Percentiles rank a stretch among this genome's conserved stretches.
phyloP scores from a whole-genome alignment of 1,140 invertebrate genomes.

The Diorhabda sublineata region DNA sequence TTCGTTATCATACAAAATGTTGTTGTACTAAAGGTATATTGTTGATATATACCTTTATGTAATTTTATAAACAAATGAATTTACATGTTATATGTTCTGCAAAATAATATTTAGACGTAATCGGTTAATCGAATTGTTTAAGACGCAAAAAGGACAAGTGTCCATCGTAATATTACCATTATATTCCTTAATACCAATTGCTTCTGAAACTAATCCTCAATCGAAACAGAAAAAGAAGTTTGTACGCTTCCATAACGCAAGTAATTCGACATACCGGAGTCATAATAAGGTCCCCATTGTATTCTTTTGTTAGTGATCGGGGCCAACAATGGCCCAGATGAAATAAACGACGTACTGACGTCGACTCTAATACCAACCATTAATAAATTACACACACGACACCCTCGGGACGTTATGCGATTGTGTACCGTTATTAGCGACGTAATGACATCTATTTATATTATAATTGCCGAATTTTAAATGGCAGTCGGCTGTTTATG shows the following conservation, averaged over 20 bases:
- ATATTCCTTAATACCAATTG: not conserved
- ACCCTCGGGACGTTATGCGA: slow-evolving; percentile 45
- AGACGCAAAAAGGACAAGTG: too few species aligned
- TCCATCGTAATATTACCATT: not conserved
- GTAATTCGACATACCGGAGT: slow-evolving; percentile 21
- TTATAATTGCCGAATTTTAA: slow-evolving; percentile 47
- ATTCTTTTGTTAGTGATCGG: slow-evolving; percentile 35
- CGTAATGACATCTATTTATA: slow-evolving; percentile 47
- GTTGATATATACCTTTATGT: too few species aligned
- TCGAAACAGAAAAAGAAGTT: not conserved
- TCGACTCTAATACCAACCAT: slow-evolving; percentile 44
- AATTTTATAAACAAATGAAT: too few species aligned
- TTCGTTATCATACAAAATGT: too few species aligned
- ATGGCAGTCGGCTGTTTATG: slow-evolving; percentile 38
- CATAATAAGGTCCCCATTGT: slow-evolving; percentile 30
- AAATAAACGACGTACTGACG: slow-evolving; percentile 15
- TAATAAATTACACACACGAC: slow-evolving; percentile 48
- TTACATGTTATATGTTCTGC: too few species aligned
- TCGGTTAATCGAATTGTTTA: too few species aligned
- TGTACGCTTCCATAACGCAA: slow-evolving; percentile 14
- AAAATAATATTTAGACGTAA: too few species aligned
- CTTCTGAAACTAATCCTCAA: not conserved
- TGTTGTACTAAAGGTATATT: too few species aligned
- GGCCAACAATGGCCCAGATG: slow-evolving; percentile 33
- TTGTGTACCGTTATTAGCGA: slow-evolving; percentile 45